These are phyloP conservation scores for Gryon sp. DNA, from an alignment of 1,140 invertebrate species.

Conservation along the genomic window DNA sequence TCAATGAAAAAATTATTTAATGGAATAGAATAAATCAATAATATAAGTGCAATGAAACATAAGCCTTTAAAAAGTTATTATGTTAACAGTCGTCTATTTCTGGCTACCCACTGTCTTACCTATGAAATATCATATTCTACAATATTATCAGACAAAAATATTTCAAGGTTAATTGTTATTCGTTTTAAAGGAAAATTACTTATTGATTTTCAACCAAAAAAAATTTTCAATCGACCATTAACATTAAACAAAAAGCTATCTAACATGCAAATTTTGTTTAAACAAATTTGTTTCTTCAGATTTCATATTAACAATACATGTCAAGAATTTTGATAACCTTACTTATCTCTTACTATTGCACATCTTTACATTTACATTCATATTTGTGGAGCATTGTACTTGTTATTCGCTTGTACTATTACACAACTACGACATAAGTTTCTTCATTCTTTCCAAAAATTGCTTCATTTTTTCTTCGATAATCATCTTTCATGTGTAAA, in stretches of 20 bases:
- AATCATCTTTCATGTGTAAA: no score
- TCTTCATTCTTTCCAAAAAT: no score
- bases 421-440: no score
- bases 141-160: no score
- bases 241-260: not conserved
- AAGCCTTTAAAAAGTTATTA: not conserved
- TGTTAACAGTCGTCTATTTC: not conserved
- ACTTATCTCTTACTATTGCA: slow-evolving; percentile 40
- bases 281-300: slow-evolving; percentile 7
- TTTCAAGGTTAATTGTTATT: no score
- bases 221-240: not conserved
- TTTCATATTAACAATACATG: slow-evolving; percentile 51
- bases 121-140: no score
- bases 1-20: slow-evolving; percentile 12
- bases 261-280: not conserved
- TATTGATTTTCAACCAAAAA: not conserved
- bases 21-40: slow-evolving; percentile 15
- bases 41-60: not conserved
- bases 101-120: no score
- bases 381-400: slow-evolving; percentile 20
- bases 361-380: slow-evolving; percentile 35
- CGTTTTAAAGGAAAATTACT: no score
- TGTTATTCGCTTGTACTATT: not conserved
- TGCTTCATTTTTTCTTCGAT: no score
- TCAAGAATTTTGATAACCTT: slow-evolving; percentile 52